A percentile compares a stretch with the other conserved stretches of the same genome.
phyloP scores from a whole-genome alignment of 30 jellyfish, hydroid and myxozoan species.

The Cassiopea andromeda region DNA sequence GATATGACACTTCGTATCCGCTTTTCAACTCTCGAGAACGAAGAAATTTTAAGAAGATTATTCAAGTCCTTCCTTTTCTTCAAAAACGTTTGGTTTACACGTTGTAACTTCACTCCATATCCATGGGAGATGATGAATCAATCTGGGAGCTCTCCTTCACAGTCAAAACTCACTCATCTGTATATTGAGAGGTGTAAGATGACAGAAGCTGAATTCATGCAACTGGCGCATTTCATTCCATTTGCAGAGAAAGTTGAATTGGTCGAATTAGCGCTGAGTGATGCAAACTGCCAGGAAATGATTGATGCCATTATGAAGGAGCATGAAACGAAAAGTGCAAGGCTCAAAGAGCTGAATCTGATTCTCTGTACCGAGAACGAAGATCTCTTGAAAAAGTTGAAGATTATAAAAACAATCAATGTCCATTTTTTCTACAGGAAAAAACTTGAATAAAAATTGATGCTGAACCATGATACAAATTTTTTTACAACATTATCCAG shows the following conservation, averaged over 20 bases:
- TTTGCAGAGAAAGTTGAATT: constrained; percentile 9
- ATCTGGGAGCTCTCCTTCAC: neutral
- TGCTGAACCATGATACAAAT: too few species aligned
- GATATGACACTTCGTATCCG: constrained; percentile 11
- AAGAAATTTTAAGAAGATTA: neutral
- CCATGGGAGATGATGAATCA: neutral
- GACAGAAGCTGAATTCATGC: constrained; percentile 3
- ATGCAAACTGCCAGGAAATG: neutral
- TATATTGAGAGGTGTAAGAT: neutral
- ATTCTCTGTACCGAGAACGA: neutral
- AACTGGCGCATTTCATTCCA: constrained; percentile 10
- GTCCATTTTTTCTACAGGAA: too few species aligned
- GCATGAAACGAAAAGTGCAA: neutral
- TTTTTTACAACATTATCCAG: too few species aligned
- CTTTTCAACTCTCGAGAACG: neutral
- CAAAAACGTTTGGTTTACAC: constrained; percentile 19
- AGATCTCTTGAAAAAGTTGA: neutral
- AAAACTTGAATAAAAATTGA: too few species aligned
- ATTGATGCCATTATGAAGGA: constrained; percentile 9
- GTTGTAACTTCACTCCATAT: neutral
- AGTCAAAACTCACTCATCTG: constrained; percentile 3
- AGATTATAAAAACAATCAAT: neutral
- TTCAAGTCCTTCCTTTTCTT: neutral
- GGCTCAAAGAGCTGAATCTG: neutral
- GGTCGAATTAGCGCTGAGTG: neutral